Conservation (phyloP, 2,113 vertebrate species). For the Notothenia rossii region DNA sequence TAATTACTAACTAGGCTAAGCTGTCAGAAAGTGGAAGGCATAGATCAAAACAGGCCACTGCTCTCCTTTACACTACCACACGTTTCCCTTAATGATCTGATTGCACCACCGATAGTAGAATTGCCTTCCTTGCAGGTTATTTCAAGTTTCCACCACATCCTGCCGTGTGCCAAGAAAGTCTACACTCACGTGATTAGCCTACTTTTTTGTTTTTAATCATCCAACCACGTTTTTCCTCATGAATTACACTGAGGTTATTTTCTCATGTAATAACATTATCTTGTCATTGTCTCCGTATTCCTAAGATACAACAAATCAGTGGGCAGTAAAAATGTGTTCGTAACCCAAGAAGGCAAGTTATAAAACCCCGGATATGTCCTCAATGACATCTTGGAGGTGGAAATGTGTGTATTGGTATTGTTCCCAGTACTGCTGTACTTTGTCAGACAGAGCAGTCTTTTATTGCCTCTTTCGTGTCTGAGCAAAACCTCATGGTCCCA, state of each 20-base stretch:
- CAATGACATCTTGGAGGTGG: conserved; percentile 65
- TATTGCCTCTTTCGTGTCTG: conserved; percentile 61
- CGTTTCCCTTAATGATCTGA: conserved; percentile 30
- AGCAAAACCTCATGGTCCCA: conserved; percentile 65
- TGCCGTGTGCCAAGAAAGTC: background rate
- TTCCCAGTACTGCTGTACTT: conserved; percentile 68
- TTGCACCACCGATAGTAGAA: conserved; percentile 13
- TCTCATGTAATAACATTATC: conserved; percentile 30
- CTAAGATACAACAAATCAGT: conserved; percentile 1
- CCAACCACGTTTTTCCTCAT: conserved; percentile 1
- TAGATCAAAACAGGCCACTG: conserved; percentile 52
- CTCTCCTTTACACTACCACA: conserved; percentile 29
- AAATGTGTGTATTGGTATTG: conserved; percentile 77
- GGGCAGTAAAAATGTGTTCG: conserved; percentile 41
- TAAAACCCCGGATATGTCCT: conserved; percentile 49
- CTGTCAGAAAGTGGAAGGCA: conserved; percentile 64
- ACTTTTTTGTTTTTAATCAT: conserved; percentile 1
- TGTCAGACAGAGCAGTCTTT: conserved; percentile 72
- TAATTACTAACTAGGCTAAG: conserved; percentile 76
- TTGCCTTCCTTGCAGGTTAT: conserved; percentile 13
- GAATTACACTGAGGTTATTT: conserved; percentile 11
- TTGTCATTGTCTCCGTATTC: conserved; percentile 2
- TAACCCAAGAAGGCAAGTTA: conserved; percentile 30
- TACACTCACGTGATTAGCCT: conserved; percentile 5
- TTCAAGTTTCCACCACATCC: conserved; percentile 24